Conservation (phyloP, 2,113 vertebrate species). For the Hyaena hyaena region DNA sequence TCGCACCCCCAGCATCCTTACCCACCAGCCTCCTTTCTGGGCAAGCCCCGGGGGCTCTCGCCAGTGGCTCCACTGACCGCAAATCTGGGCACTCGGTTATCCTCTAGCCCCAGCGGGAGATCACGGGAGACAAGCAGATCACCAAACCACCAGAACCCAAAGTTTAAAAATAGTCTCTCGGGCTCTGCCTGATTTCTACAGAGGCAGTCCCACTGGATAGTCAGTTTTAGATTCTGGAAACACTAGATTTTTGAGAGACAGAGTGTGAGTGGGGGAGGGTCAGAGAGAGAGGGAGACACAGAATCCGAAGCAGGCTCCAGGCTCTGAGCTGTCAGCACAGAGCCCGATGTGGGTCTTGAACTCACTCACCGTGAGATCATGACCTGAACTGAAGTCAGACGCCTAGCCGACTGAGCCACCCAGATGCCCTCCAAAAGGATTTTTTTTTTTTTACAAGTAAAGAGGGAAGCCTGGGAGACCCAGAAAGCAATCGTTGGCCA, state of each 20-base stretch:
- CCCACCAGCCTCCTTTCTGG: neutral
- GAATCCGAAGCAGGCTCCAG: no score
- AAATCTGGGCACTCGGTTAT: fast-evolving
- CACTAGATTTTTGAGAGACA: no score
- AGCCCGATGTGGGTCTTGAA: no score
- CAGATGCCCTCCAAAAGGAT: no score
- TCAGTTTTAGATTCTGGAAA: neutral
- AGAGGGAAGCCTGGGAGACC: neutral
- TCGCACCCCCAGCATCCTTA: neutral
- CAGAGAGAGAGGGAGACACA: no score
- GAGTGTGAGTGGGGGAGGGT: no score
- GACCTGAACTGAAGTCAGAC: no score
- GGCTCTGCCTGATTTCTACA: neutral
- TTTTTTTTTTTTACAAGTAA: neutral
- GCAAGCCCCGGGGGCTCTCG: fast-evolving
- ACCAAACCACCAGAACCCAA: neutral
- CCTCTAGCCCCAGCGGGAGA: neutral
- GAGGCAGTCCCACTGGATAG: fast-evolving
- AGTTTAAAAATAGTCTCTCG: neutral
- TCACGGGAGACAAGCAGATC: neutral
- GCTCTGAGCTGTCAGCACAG: no score
- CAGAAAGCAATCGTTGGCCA: neutral
- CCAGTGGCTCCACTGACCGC: fast-evolving
- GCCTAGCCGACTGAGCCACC: no score
- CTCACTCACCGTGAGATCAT: no score